Conservation (phyloP, 2,113 vertebrate genomes). For the Eptesicus fuscus region DNA sequence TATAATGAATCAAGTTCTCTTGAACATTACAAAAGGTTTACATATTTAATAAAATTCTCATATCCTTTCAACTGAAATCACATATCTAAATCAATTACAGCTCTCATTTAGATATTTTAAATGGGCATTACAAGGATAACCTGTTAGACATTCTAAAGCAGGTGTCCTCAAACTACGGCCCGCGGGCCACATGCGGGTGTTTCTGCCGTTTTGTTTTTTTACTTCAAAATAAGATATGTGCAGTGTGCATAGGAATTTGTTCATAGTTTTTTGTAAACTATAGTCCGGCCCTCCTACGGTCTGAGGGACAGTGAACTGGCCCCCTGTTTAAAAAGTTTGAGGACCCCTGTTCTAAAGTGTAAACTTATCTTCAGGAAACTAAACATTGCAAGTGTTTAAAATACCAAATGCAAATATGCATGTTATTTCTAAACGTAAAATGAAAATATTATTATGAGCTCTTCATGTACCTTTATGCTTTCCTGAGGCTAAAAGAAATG, state of each 20-base stretch:
- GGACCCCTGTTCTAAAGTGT: slow-evolving; percentile 25
- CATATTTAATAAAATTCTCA: slow-evolving; percentile 7
- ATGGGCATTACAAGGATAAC: background rate
- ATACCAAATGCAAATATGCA: background rate
- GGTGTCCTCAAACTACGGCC: no score
- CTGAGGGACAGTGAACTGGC: no score
- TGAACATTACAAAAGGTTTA: slow-evolving; percentile 27
- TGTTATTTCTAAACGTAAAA: slow-evolving; percentile 20
- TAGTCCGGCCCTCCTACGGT: no score
- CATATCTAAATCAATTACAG: slow-evolving; percentile 21
- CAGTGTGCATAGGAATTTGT: no score
- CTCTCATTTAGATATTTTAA: slow-evolving; percentile 3
- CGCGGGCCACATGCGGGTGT: no score
- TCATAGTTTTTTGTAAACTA: no score
- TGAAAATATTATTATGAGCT: background rate
- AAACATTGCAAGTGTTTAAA: slow-evolving; percentile 22
- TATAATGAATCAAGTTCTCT: slow-evolving; percentile 24
- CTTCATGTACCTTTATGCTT: background rate
- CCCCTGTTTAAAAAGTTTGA: no score
- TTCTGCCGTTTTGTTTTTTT: no score
- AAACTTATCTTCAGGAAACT: background rate
- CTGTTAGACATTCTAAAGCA: background rate
- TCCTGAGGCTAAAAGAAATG: background rate
- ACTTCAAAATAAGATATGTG: no score
- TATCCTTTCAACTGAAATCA: slow-evolving; percentile 43